Evolutionary conservation across 2,113 vertebrate species (phyloP).

Genomic region (Odontophorus gujanensis): DNA sequence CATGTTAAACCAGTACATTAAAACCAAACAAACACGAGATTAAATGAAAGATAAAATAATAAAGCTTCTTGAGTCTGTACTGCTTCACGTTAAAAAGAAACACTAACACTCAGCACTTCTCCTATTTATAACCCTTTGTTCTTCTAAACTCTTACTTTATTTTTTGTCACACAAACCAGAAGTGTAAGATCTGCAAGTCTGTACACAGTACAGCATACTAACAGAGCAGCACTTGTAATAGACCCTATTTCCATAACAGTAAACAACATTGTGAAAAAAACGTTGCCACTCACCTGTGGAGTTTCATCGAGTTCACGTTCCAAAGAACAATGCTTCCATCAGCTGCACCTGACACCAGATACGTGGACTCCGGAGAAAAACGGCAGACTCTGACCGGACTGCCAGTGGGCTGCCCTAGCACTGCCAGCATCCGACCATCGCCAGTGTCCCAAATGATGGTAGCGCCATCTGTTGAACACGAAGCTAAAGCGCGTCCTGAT

Average conservation of each 20-base stretch:
- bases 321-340: slow-evolving; percentile 90
- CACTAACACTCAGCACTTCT: neutral
- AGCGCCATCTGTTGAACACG: slow-evolving; percentile 93
- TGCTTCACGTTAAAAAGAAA: neutral
- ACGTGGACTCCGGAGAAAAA: slow-evolving; percentile 80
- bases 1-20: neutral
- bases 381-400: slow-evolving; percentile 89
- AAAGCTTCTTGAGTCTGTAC: neutral
- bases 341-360: slow-evolving; percentile 86
- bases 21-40: neutral
- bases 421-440: slow-evolving; percentile 79
- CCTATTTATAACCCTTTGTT: neutral
- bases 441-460: slow-evolving; percentile 83
- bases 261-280: neutral
- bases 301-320: slow-evolving; percentile 80
- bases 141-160: neutral
- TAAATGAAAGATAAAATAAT: neutral
- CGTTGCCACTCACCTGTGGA: slow-evolving; percentile 74
- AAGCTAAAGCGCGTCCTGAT: slow-evolving; percentile 86
- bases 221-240: neutral
- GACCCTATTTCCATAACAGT: rapidly evolving
- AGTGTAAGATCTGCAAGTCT: neutral
- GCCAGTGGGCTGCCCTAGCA: slow-evolving; percentile 86
- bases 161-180: rapidly evolving
- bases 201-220: rapidly evolving